A percentile compares a stretch with the other conserved stretches of the same genome.
These are phyloP conservation scores for Canis aureus DNA, from an alignment of 2,113 vertebrate genomes.

Conservation along the genomic window DNA sequence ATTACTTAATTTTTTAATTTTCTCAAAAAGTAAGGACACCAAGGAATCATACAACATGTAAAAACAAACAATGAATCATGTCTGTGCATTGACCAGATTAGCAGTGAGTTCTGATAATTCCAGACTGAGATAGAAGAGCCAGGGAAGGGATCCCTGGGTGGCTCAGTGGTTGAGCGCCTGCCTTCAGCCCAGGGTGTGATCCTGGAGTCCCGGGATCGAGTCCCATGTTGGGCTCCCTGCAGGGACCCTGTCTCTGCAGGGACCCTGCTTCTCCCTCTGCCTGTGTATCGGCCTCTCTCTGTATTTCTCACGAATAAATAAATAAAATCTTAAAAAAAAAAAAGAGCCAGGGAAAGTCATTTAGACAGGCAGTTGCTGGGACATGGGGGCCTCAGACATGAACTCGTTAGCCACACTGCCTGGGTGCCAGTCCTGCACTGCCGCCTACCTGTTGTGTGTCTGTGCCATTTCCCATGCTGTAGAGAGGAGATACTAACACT, in stretches of 20 bases:
- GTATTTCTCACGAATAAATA: no score
- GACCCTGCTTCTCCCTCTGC: no score
- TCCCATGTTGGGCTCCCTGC: no score
- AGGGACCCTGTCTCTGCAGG: no score
- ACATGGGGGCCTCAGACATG: fast-evolving
- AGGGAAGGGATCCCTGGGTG: not conserved
- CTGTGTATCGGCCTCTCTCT: no score
- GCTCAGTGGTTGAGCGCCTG: no score
- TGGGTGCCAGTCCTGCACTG: not conserved
- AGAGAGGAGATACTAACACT: no score
- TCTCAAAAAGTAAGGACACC: not conserved
- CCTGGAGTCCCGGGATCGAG: no score
- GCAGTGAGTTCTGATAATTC: not conserved
- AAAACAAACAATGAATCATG: not conserved
- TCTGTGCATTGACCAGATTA: not conserved
- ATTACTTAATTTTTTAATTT: not conserved
- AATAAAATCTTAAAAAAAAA: no score
- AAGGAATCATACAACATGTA: not conserved
- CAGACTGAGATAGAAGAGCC: not conserved
- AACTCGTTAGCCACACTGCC: fast-evolving
- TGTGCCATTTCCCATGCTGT: not conserved
- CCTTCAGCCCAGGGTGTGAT: no score
- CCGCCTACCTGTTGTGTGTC: not conserved
- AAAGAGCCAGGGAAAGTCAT: not conserved
- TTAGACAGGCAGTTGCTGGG: not conserved